Conservation (phyloP, 2,113 vertebrate species). For the Vombatus ursinus region DNA sequence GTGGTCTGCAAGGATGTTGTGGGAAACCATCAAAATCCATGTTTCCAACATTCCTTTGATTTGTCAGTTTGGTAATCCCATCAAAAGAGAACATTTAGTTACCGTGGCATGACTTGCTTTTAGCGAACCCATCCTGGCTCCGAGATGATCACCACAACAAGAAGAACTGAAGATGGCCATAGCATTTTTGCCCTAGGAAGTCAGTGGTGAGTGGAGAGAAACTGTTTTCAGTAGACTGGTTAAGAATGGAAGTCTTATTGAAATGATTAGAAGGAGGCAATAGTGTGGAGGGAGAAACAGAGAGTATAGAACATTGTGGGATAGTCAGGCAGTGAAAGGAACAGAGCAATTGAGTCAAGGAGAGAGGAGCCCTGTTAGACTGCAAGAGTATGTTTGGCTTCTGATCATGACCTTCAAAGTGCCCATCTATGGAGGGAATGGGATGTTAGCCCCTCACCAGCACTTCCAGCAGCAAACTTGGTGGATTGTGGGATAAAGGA, state of each 20-base stretch:
- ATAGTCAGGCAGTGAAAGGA: neutral
- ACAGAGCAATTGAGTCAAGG: no score
- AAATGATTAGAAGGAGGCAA: neutral
- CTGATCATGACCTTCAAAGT: neutral
- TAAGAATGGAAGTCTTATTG: neutral
- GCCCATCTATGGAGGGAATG: neutral
- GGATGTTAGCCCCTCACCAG: neutral
- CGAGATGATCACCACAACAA: neutral
- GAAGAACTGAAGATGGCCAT: neutral
- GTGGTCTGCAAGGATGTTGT: neutral
- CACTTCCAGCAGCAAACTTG: neutral
- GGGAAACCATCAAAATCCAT: neutral
- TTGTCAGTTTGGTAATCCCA: neutral
- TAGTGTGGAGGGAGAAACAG: neutral
- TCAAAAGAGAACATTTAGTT: neutral
- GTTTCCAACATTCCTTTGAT: neutral
- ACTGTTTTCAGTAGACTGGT: neutral
- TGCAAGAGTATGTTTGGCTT: neutral
- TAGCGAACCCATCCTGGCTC: neutral
- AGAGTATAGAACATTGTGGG: neutral
- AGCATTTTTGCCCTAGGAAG: neutral
- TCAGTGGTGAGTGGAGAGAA: neutral
- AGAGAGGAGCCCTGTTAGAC: neutral
- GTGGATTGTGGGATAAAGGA: neutral
- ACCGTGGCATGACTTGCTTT: neutral